Evolutionary conservation across 2,797 vertebrate species (phyloP).

Genomic region (Gorsachius magnificus): DNA sequence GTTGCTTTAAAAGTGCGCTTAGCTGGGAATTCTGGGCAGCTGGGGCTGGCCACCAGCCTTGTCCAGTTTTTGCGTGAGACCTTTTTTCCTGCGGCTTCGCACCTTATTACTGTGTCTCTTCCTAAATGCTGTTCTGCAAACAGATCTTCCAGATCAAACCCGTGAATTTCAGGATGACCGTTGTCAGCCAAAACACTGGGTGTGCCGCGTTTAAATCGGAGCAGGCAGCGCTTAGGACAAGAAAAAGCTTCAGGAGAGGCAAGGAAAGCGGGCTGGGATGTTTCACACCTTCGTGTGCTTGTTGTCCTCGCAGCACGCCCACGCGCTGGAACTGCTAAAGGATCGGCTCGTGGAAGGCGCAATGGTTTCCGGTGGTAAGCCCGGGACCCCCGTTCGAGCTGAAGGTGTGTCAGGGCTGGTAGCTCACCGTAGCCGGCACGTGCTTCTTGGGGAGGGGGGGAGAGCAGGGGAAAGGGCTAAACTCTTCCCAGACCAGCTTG

Average conservation of each 20-base stretch:
- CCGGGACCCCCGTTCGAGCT: background rate
- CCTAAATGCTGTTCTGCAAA: background rate
- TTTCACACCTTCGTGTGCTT: background rate
- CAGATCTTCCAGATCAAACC: background rate
- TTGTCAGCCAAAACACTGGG: background rate
- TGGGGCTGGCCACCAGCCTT: background rate
- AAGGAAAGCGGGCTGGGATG: fast-evolving
- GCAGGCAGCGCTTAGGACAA: background rate
- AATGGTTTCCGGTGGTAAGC: constrained; percentile 88
- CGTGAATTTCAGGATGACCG: background rate
- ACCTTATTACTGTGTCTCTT: background rate
- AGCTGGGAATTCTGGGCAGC: background rate
- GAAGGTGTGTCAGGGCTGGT: too few species aligned
- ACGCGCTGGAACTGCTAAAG: constrained; percentile 87
- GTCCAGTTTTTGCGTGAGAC: background rate
- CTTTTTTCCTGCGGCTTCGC: background rate
- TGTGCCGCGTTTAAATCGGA: background rate
- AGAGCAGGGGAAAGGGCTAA: background rate
- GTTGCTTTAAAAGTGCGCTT: background rate
- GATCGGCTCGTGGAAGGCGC: constrained; percentile 88
- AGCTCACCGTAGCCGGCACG: background rate
- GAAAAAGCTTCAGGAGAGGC: background rate
- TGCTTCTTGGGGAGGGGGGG: background rate
- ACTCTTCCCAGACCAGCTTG: background rate
- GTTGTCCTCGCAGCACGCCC: constrained; percentile 82